Percentiles rank a stretch among this genome's conserved stretches.
Evolutionary conservation across 2,888 invertebrate species (phyloP).

Genomic region (Drosophila prostipennis): DNA sequence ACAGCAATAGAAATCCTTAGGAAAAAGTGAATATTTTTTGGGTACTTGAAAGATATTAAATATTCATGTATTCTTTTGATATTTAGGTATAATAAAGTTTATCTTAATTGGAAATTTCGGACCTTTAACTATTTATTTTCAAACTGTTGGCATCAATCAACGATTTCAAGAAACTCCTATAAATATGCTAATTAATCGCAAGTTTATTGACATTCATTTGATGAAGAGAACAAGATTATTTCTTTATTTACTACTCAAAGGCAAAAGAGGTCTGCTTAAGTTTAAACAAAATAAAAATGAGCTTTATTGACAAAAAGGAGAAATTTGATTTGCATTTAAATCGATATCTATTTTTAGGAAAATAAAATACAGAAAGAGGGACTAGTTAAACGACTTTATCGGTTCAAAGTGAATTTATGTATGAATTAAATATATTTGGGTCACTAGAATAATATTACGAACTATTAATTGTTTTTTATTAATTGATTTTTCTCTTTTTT

Average conservation of each 20-base stretch:
- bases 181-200: constrained; percentile 12
- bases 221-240: background rate
- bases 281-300: background rate
- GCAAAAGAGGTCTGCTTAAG: background rate
- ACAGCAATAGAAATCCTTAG: too few relatives aligned
- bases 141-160: background rate
- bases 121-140: background rate
- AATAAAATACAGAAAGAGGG: too few relatives aligned
- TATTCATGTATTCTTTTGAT: background rate
- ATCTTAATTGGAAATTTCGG: background rate
- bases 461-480: background rate
- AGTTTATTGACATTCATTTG: constrained; percentile 13
- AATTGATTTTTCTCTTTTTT: too few relatives aligned
- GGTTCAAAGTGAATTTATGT: background rate
- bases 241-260: background rate
- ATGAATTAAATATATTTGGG: background rate
- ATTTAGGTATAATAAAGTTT: background rate
- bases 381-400: background rate
- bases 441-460: too few relatives aligned
- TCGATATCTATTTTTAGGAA: background rate
- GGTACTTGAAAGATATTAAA: too few relatives aligned
- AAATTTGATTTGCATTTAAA: constrained; percentile 6
- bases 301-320: background rate
- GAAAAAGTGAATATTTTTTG: too few relatives aligned
- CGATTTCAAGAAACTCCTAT: constrained; percentile 2